These are phyloP conservation scores for Scortum barcoo DNA, from an alignment of 2,113 vertebrate genomes.

Conservation along the genomic window DNA sequence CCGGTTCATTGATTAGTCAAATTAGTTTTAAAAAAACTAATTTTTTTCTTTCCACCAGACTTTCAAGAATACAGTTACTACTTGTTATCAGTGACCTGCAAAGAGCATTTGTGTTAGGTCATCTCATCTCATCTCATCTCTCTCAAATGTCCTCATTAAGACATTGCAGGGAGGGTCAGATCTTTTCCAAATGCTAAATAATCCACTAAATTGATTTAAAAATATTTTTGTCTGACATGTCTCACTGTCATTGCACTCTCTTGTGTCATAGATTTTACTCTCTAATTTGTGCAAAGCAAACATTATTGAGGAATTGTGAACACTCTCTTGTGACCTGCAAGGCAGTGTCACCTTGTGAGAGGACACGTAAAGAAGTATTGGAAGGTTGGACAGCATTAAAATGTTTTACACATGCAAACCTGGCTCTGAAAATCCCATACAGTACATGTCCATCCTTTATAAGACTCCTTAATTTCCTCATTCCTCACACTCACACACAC, in stretches of 20 bases:
- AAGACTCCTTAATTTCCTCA: conserved; percentile 23
- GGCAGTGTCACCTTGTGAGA: conserved; percentile 6
- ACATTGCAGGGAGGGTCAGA: neutral
- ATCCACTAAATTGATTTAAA: neutral
- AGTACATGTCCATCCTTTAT: neutral
- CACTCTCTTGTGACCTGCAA: neutral
- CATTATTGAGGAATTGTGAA: neutral
- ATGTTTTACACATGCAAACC: conserved; percentile 1
- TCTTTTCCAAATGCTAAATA: neutral
- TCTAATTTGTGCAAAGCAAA: neutral
- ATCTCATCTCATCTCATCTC: no score
- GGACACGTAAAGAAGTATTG: neutral
- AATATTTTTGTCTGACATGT: neutral
- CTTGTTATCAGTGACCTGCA: neutral
- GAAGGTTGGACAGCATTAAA: neutral
- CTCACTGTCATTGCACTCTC: neutral
- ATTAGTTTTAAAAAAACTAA: no score
- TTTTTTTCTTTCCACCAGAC: neutral
- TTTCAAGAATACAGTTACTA: neutral
- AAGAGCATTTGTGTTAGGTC: no score
- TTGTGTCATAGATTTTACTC: neutral
- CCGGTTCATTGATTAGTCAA: no score
- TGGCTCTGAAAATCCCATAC: conserved; percentile 1
- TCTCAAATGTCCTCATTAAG: no score
- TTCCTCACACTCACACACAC: conserved; percentile 17